Base-by-base conservation (phyloP, 2,888 invertebrate genomes). In the Eupelmus urozonus region DNA sequence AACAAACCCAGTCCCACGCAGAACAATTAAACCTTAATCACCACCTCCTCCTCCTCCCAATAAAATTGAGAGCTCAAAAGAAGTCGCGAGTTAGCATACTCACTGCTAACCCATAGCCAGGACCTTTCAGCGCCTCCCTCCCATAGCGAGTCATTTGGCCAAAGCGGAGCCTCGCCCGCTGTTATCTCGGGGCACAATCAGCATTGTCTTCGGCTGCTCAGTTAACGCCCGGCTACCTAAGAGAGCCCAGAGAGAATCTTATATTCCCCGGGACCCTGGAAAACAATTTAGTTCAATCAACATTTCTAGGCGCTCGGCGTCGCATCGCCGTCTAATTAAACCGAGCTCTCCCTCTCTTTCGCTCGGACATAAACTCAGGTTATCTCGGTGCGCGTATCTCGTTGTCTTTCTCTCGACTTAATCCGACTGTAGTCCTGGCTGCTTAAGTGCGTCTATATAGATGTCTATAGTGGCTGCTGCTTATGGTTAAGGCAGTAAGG, bases 271-370 rank as follows among this genome's bases (percentile, higher is more conserved):
- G 74, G 57, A 55, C 34, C 82, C 81, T 53, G 83, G 87, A 87
- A 88, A 89, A 89, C 89, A 89, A 90, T 89, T 90, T 90, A 88
- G 89, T 88, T 89, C 89, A 89, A 90, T 90, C 89, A 89, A 88
- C 88, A 88, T 88, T 88, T 88, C 87, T 84, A 86, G 85, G 85
- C 85, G 84, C 29, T 63, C 63, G 73, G 29, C 71, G 34, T 27
- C 63, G 60, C 53, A 63, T 72, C 85, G 85, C 85, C 88, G 85
- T 89, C 89, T 89, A 90, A 90, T 90, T 90, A 89, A 89, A 90
- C 86, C 86, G 83, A 29, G 40, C 84, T 81, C 80, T 82, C 76
- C 69, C 77, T 66, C 69, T 66, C 72, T 63, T 78, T 77, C 75
- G 76, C 83, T 80, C 83, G 86, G 84, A 85, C 86, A 87, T 89